Evolutionary conservation across 2,797 vertebrate genomes (phyloP).

Genomic region (Forpus xanthops): DNA sequence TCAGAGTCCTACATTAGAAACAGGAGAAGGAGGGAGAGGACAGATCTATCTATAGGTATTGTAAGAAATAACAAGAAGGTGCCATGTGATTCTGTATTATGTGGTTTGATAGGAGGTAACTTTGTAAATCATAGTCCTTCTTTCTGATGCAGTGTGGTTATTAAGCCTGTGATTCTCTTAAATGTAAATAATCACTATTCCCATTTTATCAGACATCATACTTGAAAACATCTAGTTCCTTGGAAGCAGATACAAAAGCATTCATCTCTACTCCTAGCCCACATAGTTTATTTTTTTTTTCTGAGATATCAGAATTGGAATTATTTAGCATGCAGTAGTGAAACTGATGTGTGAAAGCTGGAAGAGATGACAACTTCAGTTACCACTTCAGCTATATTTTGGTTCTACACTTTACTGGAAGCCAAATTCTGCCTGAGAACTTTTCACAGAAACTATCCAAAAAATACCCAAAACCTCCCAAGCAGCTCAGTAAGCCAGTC

Average conservation of each 20-base stretch:
- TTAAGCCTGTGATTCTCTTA: neutral
- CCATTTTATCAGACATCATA: neutral
- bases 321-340: conserved; percentile 27
- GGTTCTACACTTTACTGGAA: neutral
- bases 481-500: neutral
- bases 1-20: neutral
- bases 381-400: conserved; percentile 28
- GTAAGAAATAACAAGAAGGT: neutral
- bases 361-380: conserved; percentile 37
- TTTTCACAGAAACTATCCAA: conserved; percentile 13
- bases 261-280: neutral
- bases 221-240: neutral
- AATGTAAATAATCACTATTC: neutral
- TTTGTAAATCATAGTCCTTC: neutral
- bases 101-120: neutral
- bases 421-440: conserved; percentile 22
- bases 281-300: neutral
- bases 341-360: conserved; percentile 46
- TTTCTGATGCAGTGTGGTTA: neutral
- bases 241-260: neutral
- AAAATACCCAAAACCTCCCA: neutral
- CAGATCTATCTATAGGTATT: neutral
- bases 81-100: neutral
- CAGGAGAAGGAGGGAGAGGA: neutral
- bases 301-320: conserved; percentile 7